Base-by-base conservation (phyloP, 2,797 vertebrate genomes). In the Tokudaia muenninki region DNA sequence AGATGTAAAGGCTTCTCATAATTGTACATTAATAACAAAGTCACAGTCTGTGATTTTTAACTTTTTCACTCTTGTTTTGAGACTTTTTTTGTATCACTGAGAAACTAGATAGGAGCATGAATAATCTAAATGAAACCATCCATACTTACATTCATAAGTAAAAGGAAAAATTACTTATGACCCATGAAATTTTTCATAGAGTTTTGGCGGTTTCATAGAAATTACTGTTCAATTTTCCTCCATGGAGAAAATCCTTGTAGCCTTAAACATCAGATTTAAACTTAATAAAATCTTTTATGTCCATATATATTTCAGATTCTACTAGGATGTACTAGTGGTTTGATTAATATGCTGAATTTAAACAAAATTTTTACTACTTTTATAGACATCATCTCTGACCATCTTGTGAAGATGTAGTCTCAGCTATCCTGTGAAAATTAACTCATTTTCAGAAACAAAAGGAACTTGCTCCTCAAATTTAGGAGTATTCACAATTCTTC, bases 361-460 rank as follows among this genome's bases (percentile, higher is more conserved):
- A 93, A 80, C 77, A 55, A 97, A 63, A 3, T 91, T 13, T 83
- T 88, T 59, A 26, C 17, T 63, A 22, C 52, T 95, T 63, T 6
- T 44, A 70, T 8, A 72, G 55, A 29, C 72, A 92, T 89, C 50
- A 79, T 89, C 8, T 94, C 55, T 57, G 14, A 84, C 55, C 11
- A 52, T 44, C 55, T 96, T 57, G 21, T 91, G 82, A 93, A 77
- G 22, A 37, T 81, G 1, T 75, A 26, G 82, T 91, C 24, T 81
- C 24, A 12, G 41, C 13, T 52, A 14, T 0, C 37, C 22, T 90
- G 19, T 78, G n/a, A 75, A 52, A 24, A 79, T 75, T 81, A 87
- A 94, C 80, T 52, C 8, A 91, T 94, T 75, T 91, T 93, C 29
- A 59, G n/a, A 84, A 59, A 79, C 55, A 89, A 89, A 89, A 50